Evolutionary conservation across 2,888 invertebrate species (phyloP).

Genomic region (Busseola fusca): DNA sequence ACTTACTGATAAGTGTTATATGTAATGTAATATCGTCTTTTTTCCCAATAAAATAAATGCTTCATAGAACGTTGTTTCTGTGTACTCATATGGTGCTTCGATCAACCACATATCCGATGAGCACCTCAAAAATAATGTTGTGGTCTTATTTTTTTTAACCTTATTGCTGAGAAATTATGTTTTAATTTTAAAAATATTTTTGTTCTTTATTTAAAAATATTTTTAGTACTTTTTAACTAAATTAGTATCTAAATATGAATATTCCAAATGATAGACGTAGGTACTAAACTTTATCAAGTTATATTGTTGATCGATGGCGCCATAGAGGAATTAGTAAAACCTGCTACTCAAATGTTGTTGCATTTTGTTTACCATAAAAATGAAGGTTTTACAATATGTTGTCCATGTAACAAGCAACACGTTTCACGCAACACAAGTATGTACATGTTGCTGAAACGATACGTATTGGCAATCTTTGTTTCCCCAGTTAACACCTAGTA

Average conservation of each 20-base stretch:
- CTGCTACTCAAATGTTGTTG: neutral
- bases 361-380: neutral
- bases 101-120: neutral
- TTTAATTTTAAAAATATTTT: too few relatives aligned
- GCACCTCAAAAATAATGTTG: neutral
- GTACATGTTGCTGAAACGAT: neutral
- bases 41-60: too few relatives aligned
- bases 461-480: neutral
- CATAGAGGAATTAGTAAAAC: neutral
- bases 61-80: neutral
- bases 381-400: neutral
- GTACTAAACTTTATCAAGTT: too few relatives aligned
- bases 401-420: neutral
- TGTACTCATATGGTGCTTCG: neutral
- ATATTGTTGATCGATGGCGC: too few relatives aligned
- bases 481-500: neutral
- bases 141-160: too few relatives aligned
- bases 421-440: neutral
- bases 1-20: too few relatives aligned
- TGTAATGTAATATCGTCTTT: too few relatives aligned
- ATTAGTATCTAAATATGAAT: too few relatives aligned
- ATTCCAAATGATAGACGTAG: too few relatives aligned
- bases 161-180: too few relatives aligned
- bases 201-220: too few relatives aligned
- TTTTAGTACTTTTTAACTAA: too few relatives aligned